These are phyloP conservation scores for Drosophila suzukii DNA, from an alignment of 1,140 invertebrate species.

Conservation along the genomic window DNA sequence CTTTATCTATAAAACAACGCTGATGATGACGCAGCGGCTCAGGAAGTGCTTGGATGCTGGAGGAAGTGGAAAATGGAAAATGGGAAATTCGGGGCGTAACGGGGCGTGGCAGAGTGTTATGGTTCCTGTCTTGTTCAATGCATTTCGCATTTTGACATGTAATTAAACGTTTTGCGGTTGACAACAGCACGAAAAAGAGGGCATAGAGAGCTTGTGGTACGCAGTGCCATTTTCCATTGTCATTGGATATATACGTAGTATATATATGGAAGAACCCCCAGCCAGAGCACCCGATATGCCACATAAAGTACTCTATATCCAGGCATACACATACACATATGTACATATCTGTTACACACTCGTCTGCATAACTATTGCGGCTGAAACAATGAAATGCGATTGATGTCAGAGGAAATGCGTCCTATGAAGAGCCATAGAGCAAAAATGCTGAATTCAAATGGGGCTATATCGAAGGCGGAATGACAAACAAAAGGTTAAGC, in stretches of 20 bases:
- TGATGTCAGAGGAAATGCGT: slow-evolving; percentile 42
- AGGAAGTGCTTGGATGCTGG: slow-evolving; percentile 40
- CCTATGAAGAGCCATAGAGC: slow-evolving; percentile 9
- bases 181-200: slow-evolving; percentile 33
- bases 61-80: slow-evolving; percentile 35
- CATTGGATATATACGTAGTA: slow-evolving; percentile 30
- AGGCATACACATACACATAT: no score
- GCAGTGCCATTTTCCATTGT: slow-evolving; percentile 47
- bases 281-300: neutral
- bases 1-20: slow-evolving; percentile 58
- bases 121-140: slow-evolving; percentile 50
- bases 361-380: slow-evolving; percentile 34
- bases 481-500: neutral
- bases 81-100: neutral
- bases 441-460: slow-evolving; percentile 45
- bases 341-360: slow-evolving; percentile 18
- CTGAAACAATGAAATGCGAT: slow-evolving; percentile 40
- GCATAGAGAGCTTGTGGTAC: slow-evolving; percentile 47
- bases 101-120: slow-evolving; percentile 26
- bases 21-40: slow-evolving; percentile 40
- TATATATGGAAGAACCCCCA: neutral
- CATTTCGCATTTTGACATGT: slow-evolving; percentile 65
- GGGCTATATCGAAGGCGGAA: neutral
- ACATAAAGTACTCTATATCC: neutral
- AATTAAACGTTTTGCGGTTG: slow-evolving; percentile 63